phyloP scores from a whole-genome alignment of 2,888 invertebrate species.

The Agrotis segetum region DNA sequence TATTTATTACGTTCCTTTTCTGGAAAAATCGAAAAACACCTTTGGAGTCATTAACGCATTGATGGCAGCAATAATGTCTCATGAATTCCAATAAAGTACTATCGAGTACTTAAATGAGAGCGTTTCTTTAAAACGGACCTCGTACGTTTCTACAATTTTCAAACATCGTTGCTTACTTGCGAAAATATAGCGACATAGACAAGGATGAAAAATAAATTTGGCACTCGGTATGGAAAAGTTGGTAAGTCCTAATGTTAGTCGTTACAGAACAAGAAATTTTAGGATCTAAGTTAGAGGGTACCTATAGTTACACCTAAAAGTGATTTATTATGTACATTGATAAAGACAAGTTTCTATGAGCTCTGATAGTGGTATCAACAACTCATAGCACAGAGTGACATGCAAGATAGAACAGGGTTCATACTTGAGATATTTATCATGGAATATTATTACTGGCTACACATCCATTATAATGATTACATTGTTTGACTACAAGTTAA shows the following conservation, averaged over 20 bases:
- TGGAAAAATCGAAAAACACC: too few relatives aligned
- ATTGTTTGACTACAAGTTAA: conserved; percentile 50
- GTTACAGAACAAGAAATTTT: conserved; percentile 58
- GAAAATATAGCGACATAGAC: conserved; percentile 22
- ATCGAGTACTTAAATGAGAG: conserved; percentile 26
- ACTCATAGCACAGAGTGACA: conserved; percentile 24
- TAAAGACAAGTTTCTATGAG: conserved; percentile 33
- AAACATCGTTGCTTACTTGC: conserved; percentile 60
- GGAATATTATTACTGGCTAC: conserved; percentile 48
- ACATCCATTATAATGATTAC: conserved; percentile 54
- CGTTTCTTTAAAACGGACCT: conserved; percentile 17
- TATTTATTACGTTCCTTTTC: too few relatives aligned
- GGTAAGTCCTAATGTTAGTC: conserved; percentile 37
- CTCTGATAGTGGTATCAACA: conserved; percentile 9
- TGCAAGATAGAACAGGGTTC: conserved; percentile 38
- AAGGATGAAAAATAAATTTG: conserved; percentile 57
- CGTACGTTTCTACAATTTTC: conserved; percentile 39
- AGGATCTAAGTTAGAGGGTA: conserved; percentile 61
- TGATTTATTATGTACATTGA: conserved; percentile 47
- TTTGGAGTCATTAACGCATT: background rate
- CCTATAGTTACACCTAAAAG: conserved; percentile 49
- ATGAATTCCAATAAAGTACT: background rate
- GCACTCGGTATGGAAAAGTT: conserved; percentile 63
- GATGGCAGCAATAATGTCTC: background rate
- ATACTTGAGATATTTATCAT: conserved; percentile 26